These are phyloP conservation scores for Crotalus horridus DNA, from an alignment of 2,113 vertebrate species.

Conservation along the genomic window DNA sequence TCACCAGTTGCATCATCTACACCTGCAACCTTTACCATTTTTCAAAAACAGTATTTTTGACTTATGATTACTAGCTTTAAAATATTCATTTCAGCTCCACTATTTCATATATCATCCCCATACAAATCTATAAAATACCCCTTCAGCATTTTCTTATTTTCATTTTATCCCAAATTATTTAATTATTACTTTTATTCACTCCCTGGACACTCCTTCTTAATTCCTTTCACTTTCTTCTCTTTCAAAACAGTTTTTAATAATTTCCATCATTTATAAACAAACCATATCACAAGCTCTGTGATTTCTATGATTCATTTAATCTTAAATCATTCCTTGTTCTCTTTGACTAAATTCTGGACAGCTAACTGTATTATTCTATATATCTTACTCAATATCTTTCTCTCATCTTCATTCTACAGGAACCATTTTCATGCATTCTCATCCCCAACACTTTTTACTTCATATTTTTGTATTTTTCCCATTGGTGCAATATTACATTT, in stretches of 20 bases:
- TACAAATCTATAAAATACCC: background rate
- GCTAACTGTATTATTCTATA: background rate
- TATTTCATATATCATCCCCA: background rate
- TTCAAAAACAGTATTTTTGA: background rate
- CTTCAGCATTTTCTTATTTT: background rate
- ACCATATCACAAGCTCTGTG: background rate
- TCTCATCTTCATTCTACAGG: background rate
- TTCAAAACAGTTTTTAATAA: background rate
- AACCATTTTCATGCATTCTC: background rate
- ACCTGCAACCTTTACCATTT: background rate
- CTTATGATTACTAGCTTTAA: background rate
- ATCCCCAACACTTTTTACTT: background rate
- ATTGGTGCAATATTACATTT: background rate
- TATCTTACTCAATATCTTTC: background rate
- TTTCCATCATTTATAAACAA: background rate
- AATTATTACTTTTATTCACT: background rate
- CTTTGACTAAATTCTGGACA: background rate
- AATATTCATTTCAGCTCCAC: background rate
- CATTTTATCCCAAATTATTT: background rate
- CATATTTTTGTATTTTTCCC: background rate
- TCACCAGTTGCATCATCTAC: background rate
- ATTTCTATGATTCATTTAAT: background rate
- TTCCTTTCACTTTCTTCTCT: background rate
- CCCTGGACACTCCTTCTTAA: background rate
- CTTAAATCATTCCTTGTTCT: background rate